Conservation (phyloP, 2,888 invertebrate genomes). For the Glyphotaelius pellucidus region DNA sequence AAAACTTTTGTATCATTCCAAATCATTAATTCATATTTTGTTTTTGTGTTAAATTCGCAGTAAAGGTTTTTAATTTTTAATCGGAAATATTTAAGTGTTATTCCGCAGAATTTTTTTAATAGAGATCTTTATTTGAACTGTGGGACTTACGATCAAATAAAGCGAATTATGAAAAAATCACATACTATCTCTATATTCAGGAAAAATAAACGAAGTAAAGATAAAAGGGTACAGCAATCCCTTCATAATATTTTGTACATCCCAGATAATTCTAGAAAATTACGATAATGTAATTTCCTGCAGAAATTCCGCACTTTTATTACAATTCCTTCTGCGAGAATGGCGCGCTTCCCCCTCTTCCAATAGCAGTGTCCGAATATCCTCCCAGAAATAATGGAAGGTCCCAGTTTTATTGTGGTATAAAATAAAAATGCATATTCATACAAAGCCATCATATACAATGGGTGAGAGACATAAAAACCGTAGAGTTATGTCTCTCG, state of each 20-base stretch:
- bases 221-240: background rate
- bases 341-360: constrained; percentile 30
- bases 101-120: too few species aligned
- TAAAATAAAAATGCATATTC: constrained; percentile 67
- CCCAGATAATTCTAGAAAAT: constrained; percentile 23
- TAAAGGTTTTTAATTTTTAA: too few species aligned
- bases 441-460: constrained; percentile 63
- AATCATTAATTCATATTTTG: too few species aligned
- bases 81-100: too few species aligned
- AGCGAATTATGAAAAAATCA: too few species aligned
- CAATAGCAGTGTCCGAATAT: constrained; percentile 58
- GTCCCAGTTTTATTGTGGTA: constrained; percentile 64
- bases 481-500: constrained; percentile 58
- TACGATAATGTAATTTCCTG: constrained; percentile 46
- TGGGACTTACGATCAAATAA: too few species aligned
- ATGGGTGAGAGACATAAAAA: constrained; percentile 66
- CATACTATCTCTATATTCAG: background rate
- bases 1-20: too few species aligned
- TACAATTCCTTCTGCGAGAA: constrained; percentile 39
- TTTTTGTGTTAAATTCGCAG: too few species aligned
- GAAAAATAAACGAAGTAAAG: background rate
- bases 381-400: constrained; percentile 64
- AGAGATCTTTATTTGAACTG: too few species aligned
- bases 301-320: constrained; percentile 47
- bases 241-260: background rate